Evolutionary conservation across 2,888 invertebrate species (phyloP).

Genomic region (Phorcus lineatus): DNA sequence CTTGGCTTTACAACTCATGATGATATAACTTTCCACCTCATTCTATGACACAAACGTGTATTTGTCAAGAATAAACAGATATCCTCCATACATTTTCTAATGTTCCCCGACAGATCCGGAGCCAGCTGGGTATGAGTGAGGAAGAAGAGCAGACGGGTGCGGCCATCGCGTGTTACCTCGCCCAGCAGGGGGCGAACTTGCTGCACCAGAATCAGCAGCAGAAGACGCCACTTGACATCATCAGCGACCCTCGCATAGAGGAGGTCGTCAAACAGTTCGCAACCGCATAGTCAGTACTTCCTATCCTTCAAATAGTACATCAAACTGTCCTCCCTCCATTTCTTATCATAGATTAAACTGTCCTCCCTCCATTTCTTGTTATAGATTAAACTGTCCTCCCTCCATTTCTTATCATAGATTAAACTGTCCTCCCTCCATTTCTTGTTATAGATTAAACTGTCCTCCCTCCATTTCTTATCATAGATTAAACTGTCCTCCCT

Average conservation of each 20-base stretch:
- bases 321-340: no score
- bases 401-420: no score
- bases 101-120: constrained; percentile 54
- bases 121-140: constrained; percentile 61
- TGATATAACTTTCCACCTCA: no score
- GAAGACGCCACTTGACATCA: constrained; percentile 83
- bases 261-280: constrained; percentile 78
- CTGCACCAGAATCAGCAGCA: constrained; percentile 82
- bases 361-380: no score
- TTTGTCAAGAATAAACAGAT: neutral
- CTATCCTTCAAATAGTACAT: no score
- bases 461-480: no score
- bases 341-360: no score
- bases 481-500: no score
- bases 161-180: constrained; percentile 85
- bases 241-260: constrained; percentile 79
- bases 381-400: no score
- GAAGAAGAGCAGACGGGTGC: constrained; percentile 78
- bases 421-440: no score
- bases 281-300: constrained; percentile 58
- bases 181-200: constrained; percentile 80
- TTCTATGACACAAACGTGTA: neutral
- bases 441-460: no score
- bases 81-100: neutral
- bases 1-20: no score